Percentiles rank a stretch among this genome's conserved stretches.
phyloP scores from a whole-genome alignment of 2,113 vertebrate species.

The Struthio camelus region DNA sequence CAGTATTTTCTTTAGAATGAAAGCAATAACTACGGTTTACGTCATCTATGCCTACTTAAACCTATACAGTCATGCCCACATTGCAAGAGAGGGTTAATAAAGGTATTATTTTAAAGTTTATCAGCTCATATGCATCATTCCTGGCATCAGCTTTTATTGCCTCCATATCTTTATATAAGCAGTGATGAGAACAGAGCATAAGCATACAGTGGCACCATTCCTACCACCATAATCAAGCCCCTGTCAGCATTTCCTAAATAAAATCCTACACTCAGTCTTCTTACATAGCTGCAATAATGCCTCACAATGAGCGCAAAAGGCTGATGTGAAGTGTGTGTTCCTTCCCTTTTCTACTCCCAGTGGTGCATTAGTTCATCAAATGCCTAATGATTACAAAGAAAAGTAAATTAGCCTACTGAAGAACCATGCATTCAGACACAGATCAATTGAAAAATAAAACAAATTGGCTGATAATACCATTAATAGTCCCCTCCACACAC shows the following conservation, averaged over 20 bases:
- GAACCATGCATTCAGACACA: neutral
- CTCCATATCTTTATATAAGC: neutral
- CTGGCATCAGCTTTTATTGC: neutral
- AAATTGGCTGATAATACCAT: neutral
- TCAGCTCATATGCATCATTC: neutral
- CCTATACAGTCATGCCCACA: neutral
- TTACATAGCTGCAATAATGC: neutral
- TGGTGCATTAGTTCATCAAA: neutral
- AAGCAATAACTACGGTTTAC: conserved; percentile 13
- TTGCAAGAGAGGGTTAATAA: neutral
- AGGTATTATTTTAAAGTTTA: neutral
- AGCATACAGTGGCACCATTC: neutral
- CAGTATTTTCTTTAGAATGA: conserved; percentile 9
- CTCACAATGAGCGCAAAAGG: neutral
- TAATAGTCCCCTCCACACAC: neutral
- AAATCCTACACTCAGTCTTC: neutral
- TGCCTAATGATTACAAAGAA: neutral
- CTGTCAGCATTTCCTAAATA: neutral
- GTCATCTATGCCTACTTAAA: neutral
- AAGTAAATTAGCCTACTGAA: neutral
- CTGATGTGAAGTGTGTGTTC: neutral
- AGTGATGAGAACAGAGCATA: conserved; percentile 8
- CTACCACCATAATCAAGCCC: neutral
- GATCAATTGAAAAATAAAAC: neutral
- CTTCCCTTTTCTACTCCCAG: neutral